Evolutionary conservation across 2,113 vertebrate species (phyloP).

Genomic region (Anolis sagrei): DNA sequence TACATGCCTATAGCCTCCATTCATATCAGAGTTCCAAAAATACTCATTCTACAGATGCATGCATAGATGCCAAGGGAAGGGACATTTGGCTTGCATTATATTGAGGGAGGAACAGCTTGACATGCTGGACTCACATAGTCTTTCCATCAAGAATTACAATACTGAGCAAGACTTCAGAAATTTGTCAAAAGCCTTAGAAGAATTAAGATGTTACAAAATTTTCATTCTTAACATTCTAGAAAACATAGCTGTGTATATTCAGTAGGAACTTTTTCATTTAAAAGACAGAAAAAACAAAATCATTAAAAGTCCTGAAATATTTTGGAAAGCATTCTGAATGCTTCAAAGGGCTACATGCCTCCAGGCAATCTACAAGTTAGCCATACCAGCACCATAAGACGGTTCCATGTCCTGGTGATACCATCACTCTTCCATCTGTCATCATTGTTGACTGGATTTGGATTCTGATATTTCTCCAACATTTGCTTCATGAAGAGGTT

Average conservation of each 20-base stretch:
- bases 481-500: constrained; percentile 82
- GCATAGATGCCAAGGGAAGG: not conserved
- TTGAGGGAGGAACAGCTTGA: not conserved
- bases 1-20: too few species aligned
- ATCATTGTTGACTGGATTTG: constrained; percentile 64
- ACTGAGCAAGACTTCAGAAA: not conserved
- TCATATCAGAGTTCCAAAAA: too few species aligned
- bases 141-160: not conserved
- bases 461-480: constrained; percentile 77
- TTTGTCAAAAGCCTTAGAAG: not conserved
- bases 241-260: not conserved
- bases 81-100: not conserved
- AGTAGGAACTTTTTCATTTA: not conserved
- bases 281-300: not conserved
- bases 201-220: not conserved
- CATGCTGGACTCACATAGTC: not conserved
- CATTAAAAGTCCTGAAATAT: constrained; percentile 12
- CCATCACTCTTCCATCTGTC: constrained; percentile 60
- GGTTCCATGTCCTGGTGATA: constrained; percentile 78
- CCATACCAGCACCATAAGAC: constrained; percentile 79
- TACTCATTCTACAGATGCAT: too few species aligned
- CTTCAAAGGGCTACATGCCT: not conserved
- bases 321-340: constrained; percentile 38
- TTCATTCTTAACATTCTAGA: not conserved
- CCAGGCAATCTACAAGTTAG: not conserved